Base-by-base conservation (phyloP, 2,888 invertebrate species). In the Agelastica alni region DNA sequence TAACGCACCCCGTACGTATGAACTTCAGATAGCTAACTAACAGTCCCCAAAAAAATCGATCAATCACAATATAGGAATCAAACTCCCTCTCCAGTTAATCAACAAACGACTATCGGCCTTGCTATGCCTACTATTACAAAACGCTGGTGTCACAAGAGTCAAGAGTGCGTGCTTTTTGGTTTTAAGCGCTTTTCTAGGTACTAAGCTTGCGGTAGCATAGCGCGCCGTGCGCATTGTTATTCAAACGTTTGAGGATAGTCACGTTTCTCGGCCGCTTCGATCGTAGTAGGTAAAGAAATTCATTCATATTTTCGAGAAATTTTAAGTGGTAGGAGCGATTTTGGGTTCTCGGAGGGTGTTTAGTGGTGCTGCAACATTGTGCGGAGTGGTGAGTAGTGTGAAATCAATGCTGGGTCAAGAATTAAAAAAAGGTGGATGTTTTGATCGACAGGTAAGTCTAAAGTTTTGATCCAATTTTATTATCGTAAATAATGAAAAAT, bases 211-310 rank as follows among this genome's bases (percentile, higher is more conserved):
- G 26, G 36, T 26, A 16, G 32, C 45, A 20, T 26, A 26, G 26
- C 26, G 18, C 20, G 32, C 12, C 7, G 10, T 20, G 31, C 10
- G 7, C 16, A 17, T n/a, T 30, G 14, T 31, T 32, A 13, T 14
- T 13, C 45, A 28, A 36, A 46, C 37, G 36, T 46, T 46, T 46
- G 26, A 36, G 10, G 9, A 46, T 17, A 37, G 36, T 46, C 46
- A 46, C 46, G 46, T 46, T 45, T 13, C 34, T 22, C 22, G 18
- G 14, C n/a, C 20, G 5, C n/a, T 20, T 12, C 10, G 18, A 20
- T 39, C 14, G 37, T 39, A 39, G 37, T 39, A 39, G 37, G 37
- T 39, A 39, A 39, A 20, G 20, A 39, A 39, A 20, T 39, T 39
- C 12, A 39, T n/a, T 39, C n/a, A 39, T 12, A 36, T 14, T 14